Evolutionary conservation across 2,888 invertebrate species (phyloP).

Genomic region (Teleiodes luculella): DNA sequence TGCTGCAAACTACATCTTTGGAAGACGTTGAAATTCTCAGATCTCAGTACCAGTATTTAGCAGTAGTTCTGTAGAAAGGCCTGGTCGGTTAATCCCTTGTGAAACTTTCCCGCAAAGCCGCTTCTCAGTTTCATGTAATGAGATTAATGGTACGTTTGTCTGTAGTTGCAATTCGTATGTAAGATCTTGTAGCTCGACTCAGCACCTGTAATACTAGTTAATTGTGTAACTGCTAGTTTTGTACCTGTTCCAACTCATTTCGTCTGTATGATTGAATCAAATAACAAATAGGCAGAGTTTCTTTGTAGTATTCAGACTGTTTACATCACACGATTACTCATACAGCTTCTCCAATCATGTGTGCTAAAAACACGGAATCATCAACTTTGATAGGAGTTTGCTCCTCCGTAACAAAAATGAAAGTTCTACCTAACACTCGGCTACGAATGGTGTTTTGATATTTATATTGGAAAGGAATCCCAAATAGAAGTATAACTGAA

Average conservation of each 20-base stretch:
- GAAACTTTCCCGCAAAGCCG: background rate
- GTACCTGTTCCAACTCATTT: constrained; percentile 1
- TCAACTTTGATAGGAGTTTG: too few species aligned
- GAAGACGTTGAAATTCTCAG: background rate
- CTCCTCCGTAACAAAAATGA: too few species aligned
- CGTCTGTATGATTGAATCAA: constrained; percentile 1
- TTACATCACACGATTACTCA: constrained; percentile 17
- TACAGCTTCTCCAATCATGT: too few species aligned
- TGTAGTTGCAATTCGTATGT: background rate
- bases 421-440: too few species aligned
- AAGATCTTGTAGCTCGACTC: background rate
- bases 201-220: background rate
- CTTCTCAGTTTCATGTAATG: background rate
- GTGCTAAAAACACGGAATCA: too few species aligned
- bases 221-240: constrained; percentile 1
- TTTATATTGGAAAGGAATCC: background rate
- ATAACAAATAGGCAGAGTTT: too few species aligned
- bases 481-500: background rate
- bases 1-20: background rate
- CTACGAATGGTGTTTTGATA: background rate
- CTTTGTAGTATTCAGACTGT: too few species aligned
- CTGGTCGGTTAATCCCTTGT: background rate
- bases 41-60: background rate
- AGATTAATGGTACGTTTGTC: constrained; percentile 3
- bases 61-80: background rate